These are phyloP conservation scores for Bombus waltoni DNA, from an alignment of 1,140 invertebrate species.

Conservation along the genomic window DNA sequence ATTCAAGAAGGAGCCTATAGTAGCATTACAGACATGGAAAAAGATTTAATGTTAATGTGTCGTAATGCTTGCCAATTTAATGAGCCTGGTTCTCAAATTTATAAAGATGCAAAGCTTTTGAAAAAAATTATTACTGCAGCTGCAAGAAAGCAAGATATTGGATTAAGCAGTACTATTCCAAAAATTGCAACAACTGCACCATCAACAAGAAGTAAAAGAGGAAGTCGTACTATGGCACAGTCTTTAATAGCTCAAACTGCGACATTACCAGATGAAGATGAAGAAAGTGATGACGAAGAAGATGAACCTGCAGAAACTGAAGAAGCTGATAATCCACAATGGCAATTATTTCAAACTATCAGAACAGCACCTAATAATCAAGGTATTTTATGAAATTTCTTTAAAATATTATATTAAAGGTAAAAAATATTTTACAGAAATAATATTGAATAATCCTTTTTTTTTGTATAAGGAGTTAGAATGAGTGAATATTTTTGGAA, in stretches of 20 bases:
- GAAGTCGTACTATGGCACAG: constrained; percentile 80
- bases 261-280: constrained; percentile 82
- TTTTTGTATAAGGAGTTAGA: constrained; percentile 83
- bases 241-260: constrained; percentile 83
- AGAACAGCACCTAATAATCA: constrained; percentile 87
- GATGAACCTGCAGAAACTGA: constrained; percentile 86
- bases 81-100: constrained; percentile 97
- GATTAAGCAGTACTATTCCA: constrained; percentile 61
- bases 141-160: constrained; percentile 80
- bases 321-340: constrained; percentile 89
- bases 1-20: constrained; percentile 93
- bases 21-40: constrained; percentile 92
- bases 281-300: constrained; percentile 86
- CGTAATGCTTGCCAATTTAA: constrained; percentile 98
- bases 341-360: constrained; percentile 91
- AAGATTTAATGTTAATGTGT: constrained; percentile 95
- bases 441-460: not conserved
- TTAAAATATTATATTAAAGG: not conserved
- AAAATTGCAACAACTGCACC: constrained; percentile 75
- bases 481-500: constrained; percentile 96
- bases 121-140: constrained; percentile 88
- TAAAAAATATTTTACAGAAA: constrained; percentile 1
- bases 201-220: constrained; percentile 83
- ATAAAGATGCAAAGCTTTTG: constrained; percentile 96
- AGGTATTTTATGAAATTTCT: constrained; percentile 80